Evolutionary conservation across 2,113 vertebrate genomes (phyloP).

Genomic region (Grantiella picta): DNA sequence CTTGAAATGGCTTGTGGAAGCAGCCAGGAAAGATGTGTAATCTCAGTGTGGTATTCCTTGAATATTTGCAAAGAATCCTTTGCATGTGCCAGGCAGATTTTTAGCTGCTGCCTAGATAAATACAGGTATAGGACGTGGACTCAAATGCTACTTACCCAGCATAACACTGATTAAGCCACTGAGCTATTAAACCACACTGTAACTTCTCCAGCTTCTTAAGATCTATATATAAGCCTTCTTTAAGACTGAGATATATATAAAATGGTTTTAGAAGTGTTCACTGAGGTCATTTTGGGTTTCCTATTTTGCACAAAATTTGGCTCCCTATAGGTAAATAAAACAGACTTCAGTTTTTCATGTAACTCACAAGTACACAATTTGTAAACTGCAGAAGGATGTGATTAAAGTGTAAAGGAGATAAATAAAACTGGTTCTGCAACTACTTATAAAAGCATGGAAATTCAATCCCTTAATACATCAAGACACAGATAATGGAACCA

Average conservation of each 20-base stretch:
- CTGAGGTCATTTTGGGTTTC: not conserved
- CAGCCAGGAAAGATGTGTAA: not conserved
- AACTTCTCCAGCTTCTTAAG: not conserved
- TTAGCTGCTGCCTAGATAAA: not conserved
- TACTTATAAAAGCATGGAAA: not conserved
- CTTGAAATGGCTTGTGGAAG: not conserved
- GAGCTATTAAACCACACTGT: not conserved
- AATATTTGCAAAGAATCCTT: not conserved
- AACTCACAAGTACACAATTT: not conserved
- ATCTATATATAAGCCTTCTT: slow-evolving; percentile 12
- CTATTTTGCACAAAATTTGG: not conserved
- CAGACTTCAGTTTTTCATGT: not conserved
- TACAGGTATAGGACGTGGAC: not conserved
- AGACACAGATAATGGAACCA: not conserved
- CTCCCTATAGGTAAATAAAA: not conserved
- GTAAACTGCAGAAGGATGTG: not conserved
- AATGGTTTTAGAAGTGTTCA: not conserved
- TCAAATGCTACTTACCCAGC: not conserved
- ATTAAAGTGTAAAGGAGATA: not conserved
- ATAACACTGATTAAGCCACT: not conserved
- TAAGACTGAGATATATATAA: not conserved
- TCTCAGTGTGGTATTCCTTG: not conserved
- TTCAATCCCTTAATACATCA: not conserved
- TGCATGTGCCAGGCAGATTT: not conserved
- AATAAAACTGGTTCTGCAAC: not conserved